phyloP scores from a whole-genome alignment of 2,113 vertebrate genomes.

The Pampusana beccarii region DNA sequence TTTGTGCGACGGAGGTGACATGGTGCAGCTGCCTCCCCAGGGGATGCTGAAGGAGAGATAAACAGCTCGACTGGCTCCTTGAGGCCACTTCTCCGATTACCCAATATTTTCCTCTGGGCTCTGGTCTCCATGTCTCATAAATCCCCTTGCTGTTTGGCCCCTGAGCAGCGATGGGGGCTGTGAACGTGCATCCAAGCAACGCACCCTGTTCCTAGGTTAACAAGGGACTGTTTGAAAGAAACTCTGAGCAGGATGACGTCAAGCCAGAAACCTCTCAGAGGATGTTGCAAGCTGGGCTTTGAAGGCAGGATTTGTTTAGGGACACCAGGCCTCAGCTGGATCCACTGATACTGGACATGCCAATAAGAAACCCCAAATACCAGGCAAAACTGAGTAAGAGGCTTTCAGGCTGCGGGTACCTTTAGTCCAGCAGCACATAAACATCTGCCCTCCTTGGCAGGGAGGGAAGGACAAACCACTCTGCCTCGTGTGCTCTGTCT shows the following conservation, averaged over 20 bases:
- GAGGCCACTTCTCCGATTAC: conserved; percentile 42
- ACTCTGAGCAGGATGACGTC: neutral
- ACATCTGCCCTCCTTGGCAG: neutral
- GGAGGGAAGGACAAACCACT: neutral
- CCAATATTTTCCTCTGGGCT: conserved; percentile 70
- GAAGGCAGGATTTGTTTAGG: conserved; percentile 10
- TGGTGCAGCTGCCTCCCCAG: conserved; percentile 4
- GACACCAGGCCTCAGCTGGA: neutral
- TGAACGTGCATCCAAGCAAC: neutral
- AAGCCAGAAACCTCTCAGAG: neutral
- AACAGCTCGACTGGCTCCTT: conserved; percentile 35
- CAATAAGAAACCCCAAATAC: neutral
- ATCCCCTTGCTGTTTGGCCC: conserved; percentile 28
- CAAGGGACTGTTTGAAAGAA: conserved; percentile 61
- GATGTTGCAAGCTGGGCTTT: neutral
- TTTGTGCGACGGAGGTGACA: neutral
- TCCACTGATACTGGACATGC: neutral
- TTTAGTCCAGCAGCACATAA: neutral
- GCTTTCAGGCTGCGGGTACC: neutral
- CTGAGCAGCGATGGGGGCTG: neutral
- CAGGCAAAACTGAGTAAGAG: neutral
- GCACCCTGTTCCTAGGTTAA: conserved; percentile 21
- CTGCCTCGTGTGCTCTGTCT: neutral
- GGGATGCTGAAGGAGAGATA: neutral
- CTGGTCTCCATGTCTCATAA: conserved; percentile 62